These are phyloP conservation scores for Campoplex nolae DNA, from an alignment of 2,888 invertebrate genomes.

Conservation along the genomic window DNA sequence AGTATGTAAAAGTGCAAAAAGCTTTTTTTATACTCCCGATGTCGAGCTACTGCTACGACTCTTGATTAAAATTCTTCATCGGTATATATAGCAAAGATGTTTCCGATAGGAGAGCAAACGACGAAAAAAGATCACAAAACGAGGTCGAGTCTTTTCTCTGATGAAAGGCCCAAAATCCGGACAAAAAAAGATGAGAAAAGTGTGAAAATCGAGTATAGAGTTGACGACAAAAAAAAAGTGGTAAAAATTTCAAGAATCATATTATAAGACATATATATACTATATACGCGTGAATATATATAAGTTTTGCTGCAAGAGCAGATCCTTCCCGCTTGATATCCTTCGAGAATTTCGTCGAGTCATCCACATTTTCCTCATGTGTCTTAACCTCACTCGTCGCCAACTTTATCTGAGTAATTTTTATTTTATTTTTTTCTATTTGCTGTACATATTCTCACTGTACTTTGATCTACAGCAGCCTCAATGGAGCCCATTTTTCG, in stretches of 20 bases:
- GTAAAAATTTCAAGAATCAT: conserved; percentile 64
- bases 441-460: background rate
- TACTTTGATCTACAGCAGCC: conserved; percentile 15
- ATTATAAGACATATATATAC: conserved; percentile 46
- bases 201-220: conserved; percentile 25
- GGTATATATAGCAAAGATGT: background rate
- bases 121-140: background rate
- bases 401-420: conserved; percentile 33
- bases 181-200: conserved; percentile 27
- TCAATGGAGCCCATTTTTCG: conserved; percentile 23
- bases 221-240: conserved; percentile 38
- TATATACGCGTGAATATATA: conserved; percentile 24
- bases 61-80: no score
- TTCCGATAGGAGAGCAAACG: background rate
- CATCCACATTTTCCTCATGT: conserved; percentile 45
- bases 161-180: background rate
- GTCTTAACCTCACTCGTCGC: conserved; percentile 14
- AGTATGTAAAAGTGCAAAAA: no score
- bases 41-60: no score
- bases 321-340: conserved; percentile 60
- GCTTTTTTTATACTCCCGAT: no score
- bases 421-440: conserved; percentile 6
- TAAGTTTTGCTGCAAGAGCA: conserved; percentile 68
- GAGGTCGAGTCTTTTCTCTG: no score
- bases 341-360: conserved; percentile 64